Evolutionary conservation across 1,140 invertebrate genomes (phyloP).

Genomic region (Asobara japonica): DNA sequence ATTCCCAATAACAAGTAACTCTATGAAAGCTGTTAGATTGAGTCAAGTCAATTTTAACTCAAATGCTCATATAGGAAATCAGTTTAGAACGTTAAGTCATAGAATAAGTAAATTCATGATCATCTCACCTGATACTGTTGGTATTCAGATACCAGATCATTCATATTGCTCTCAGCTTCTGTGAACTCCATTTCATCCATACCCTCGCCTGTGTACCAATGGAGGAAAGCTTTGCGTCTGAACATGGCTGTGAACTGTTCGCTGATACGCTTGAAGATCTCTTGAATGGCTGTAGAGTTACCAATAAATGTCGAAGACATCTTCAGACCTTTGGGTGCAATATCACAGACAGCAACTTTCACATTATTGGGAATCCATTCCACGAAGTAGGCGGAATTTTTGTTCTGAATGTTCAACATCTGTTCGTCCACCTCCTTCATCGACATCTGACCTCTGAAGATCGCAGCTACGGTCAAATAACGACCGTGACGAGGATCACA

Average conservation of each 20-base stretch:
- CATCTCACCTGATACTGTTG: conserved; percentile 84
- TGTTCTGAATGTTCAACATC: conserved; percentile 85
- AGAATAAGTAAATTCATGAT: not conserved
- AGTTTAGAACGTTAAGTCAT: no score
- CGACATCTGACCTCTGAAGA: conserved; percentile 82
- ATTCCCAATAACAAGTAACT: not conserved
- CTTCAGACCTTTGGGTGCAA: conserved; percentile 76
- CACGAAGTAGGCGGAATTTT: conserved; percentile 84
- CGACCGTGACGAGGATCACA: conserved; percentile 78
- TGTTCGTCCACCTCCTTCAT: conserved; percentile 75
- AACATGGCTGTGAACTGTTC: conserved; percentile 79
- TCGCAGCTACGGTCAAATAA: conserved; percentile 75
- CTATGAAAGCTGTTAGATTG: not conserved
- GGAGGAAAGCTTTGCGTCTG: conserved; percentile 81
- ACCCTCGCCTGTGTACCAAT: conserved; percentile 83
- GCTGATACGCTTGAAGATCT: conserved; percentile 76
- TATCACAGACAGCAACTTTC: conserved; percentile 80
- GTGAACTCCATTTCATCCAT: conserved; percentile 90
- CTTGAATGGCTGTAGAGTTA: conserved; percentile 78
- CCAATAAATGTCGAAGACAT: conserved; percentile 80
- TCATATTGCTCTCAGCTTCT: conserved; percentile 81
- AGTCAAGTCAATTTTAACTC: not conserved
- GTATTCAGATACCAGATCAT: conserved; percentile 87
- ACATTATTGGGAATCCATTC: conserved; percentile 86
- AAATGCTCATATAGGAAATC: no score